A percentile compares a stretch with the other conserved stretches of the same genome.
Conservation (phyloP, 2,888 invertebrate genomes). For the Trachelus tabidus region DNA sequence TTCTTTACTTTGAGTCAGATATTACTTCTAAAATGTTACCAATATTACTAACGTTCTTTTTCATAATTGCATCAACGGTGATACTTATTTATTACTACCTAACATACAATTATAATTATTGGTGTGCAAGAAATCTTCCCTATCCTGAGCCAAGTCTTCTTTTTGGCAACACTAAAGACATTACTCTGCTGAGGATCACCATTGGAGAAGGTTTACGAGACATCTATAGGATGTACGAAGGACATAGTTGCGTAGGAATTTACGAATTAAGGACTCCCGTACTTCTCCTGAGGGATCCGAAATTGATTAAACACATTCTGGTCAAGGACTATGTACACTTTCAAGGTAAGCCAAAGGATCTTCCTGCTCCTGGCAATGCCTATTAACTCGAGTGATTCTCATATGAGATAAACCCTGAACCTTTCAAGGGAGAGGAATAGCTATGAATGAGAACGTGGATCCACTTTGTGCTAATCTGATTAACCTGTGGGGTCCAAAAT, state of each 20-base stretch:
- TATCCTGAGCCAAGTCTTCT: slow-evolving; percentile 49
- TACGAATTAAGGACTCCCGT: slow-evolving; percentile 48
- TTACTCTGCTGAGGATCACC: slow-evolving; percentile 37
- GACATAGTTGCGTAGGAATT: slow-evolving; percentile 37
- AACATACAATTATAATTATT: slow-evolving; percentile 52
- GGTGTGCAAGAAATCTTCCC: slow-evolving; percentile 52
- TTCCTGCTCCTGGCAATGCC: not conserved
- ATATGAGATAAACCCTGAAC: slow-evolving; percentile 15
- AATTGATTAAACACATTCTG: slow-evolving; percentile 46
- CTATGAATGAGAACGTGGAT: slow-evolving; percentile 43
- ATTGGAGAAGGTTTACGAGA: slow-evolving; percentile 34
- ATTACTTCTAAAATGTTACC: not conserved
- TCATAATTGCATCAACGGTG: not conserved
- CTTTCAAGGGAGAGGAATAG: slow-evolving; percentile 39
- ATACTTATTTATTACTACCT: slow-evolving; percentile 32
- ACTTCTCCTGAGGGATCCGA: slow-evolving; percentile 44
- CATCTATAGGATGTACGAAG: slow-evolving; percentile 41
- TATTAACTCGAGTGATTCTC: not conserved
- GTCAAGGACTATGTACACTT: slow-evolving; percentile 54
- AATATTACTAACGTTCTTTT: not conserved
- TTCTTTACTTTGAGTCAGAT: not conserved
- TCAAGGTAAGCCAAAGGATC: slow-evolving; percentile 27
- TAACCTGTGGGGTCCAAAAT: slow-evolving; percentile 53
- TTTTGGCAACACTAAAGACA: slow-evolving; percentile 56
- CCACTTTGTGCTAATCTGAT: slow-evolving; percentile 48